Conservation (phyloP, 2,888 invertebrate genomes). For the Melanostoma mellinum region DNA sequence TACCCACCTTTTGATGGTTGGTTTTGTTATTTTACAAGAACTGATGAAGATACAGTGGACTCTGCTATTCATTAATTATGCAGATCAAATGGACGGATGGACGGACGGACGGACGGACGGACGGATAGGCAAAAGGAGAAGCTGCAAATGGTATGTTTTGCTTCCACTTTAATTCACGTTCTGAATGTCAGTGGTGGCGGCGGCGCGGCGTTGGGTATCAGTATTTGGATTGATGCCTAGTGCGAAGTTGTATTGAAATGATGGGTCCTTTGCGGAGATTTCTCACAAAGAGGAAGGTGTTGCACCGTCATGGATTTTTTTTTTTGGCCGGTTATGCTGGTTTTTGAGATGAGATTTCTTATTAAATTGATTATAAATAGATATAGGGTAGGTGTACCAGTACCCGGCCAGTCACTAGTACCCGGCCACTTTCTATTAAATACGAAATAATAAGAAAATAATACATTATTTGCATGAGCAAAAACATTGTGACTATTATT, state of each 20-base stretch:
- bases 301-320: conserved; percentile 35
- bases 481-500: too few relatives aligned
- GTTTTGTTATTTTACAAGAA: conserved; percentile 33
- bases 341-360: not conserved
- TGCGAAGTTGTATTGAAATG: conserved; percentile 32
- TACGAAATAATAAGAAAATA: too few relatives aligned
- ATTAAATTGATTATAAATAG: not conserved
- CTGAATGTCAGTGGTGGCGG: conserved; percentile 32
- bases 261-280: conserved; percentile 29
- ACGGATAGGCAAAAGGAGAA: conserved; percentile 28
- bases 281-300: conserved; percentile 50
- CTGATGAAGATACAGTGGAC: conserved; percentile 69
- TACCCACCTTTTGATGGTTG: not conserved
- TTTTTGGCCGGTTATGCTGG: not conserved
- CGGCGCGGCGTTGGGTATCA: too few relatives aligned
- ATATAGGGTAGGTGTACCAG: too few relatives aligned
- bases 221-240: conserved; percentile 58
- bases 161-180: conserved; percentile 32
- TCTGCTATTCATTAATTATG: conserved; percentile 70
- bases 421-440: too few relatives aligned
- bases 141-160: conserved; percentile 19
- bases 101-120: conserved; percentile 35
- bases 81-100: conserved; percentile 50
- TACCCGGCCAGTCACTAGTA: too few relatives aligned
- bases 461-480: too few relatives aligned